Evolutionary conservation across 2,797 vertebrate genomes (phyloP).

Genomic region (Columba guinea): DNA sequence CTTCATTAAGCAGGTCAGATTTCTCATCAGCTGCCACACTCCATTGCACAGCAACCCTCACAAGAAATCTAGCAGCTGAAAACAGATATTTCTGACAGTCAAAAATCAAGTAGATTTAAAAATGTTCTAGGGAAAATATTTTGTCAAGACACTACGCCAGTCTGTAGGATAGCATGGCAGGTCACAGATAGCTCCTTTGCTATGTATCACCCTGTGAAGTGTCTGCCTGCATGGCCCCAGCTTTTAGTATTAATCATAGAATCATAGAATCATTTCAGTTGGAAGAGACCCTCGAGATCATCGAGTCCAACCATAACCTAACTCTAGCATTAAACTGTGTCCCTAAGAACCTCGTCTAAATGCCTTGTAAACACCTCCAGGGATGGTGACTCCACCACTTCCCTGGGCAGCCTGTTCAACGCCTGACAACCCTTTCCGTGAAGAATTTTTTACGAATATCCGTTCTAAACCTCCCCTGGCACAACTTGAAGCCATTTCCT

Average conservation of each 20-base stretch:
- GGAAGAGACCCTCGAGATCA: too few species aligned
- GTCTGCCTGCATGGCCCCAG: neutral
- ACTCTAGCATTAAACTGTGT: too few species aligned
- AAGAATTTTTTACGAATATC: too few species aligned
- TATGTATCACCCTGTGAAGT: neutral
- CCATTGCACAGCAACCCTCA: neutral
- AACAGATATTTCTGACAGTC: neutral
- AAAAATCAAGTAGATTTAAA: neutral
- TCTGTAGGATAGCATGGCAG: fast-evolving
- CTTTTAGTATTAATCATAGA: neutral
- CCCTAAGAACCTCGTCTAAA: too few species aligned
- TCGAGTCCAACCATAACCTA: too few species aligned
- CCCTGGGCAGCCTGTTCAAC: too few species aligned
- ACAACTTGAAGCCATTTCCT: too few species aligned
- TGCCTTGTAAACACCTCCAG: too few species aligned
- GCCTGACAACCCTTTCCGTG: too few species aligned
- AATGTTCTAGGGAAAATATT: neutral
- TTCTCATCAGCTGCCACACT: neutral
- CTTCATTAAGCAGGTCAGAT: neutral
- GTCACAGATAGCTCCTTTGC: neutral
- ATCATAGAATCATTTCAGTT: too few species aligned
- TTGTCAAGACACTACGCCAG: neutral
- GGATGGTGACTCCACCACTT: too few species aligned
- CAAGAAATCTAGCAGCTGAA: neutral
- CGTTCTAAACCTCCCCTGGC: too few species aligned